Evolutionary conservation across 2,113 vertebrate species (phyloP), one percentile per base, ranked within the genome.

Genomic region (Bungarus multicinctus): DNA sequence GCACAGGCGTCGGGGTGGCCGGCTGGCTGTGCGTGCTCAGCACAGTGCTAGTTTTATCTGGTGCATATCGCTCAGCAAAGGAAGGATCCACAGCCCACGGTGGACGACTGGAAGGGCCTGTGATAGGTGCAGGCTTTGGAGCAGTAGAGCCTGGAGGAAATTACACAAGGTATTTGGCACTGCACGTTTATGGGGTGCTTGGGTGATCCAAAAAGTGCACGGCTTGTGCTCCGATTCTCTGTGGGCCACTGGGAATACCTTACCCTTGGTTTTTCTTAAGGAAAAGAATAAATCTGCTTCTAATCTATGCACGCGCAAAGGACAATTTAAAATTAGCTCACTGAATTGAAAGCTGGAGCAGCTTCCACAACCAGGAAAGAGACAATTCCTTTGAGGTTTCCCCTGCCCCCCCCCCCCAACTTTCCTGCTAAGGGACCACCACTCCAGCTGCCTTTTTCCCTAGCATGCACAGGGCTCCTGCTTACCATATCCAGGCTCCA

Each of bases 1-100:
- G 98, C 98, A 98, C 98, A 9, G 99, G 99, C 0, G 99, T 99
- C 0, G 98, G 99, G 0, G 98, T 98, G 94, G 98, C 98, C 0
- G 98, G 99, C 97, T 99, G 98, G 96, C 97, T 98, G 97, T 99
- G 98, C 96, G 98, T 98, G 94, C 99, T 99, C 98, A 99, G 95
- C 30, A 99, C 98, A 0, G 99, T 99, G 97, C 98, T 99, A 0
- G 98, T 99, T 97, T 99, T 99, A 96, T 99, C 99, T 0, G 99
- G 99, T 30, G 97, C 98, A 0, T 99, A 99, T 85, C 99, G 99
- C 91, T 99, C 98, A 0, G 99, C 99, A 0, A 99, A 99, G 0
- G 97, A 97, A 0, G 98, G 97, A 95, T 99, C 99, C 9, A 98
- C 98, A 30, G 99, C 99, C 99, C 99, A 99, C 2, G 99, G 99